These are phyloP conservation scores for Cheiracanthium punctorium DNA, from an alignment of 2,888 invertebrate genomes.

Conservation along the genomic window DNA sequence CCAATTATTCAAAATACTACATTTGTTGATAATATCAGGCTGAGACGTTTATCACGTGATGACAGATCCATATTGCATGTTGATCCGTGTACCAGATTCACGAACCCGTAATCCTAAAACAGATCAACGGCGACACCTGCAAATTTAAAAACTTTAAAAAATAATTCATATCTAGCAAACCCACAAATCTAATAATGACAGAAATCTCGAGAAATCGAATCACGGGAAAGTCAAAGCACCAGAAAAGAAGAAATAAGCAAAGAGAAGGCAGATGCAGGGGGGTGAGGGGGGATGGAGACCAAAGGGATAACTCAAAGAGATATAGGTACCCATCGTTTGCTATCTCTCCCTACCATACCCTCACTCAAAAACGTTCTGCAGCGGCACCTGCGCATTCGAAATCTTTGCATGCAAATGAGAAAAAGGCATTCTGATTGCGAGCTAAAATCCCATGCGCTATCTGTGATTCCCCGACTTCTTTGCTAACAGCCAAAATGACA, in stretches of 20 bases:
- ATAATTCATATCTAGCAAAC: too few relatives aligned
- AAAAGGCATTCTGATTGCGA: constrained; percentile 56
- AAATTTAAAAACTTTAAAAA: too few relatives aligned
- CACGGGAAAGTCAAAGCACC: neutral
- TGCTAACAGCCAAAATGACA: constrained; percentile 68
- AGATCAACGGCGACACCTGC: too few relatives aligned
- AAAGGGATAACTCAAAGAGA: constrained; percentile 55
- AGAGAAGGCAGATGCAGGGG: too few relatives aligned
- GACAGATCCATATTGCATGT: too few relatives aligned
- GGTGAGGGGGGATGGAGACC: neutral
- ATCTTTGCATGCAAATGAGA: constrained; percentile 67
- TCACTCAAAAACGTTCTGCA: constrained; percentile 10
- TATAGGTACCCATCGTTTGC: constrained; percentile 33
- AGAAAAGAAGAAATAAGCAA: neutral
- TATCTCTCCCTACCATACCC: neutral
- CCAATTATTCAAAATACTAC: too few relatives aligned
- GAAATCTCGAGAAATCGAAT: neutral
- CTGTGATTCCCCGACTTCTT: constrained; percentile 36
- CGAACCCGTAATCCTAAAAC: too few relatives aligned
- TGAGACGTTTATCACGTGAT: too few relatives aligned
- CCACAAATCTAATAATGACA: neutral
- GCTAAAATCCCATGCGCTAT: constrained; percentile 53
- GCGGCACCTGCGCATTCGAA: constrained; percentile 58
- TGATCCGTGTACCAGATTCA: too few relatives aligned
- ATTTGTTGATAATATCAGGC: too few relatives aligned